These are phyloP conservation scores for Acanthornis magna DNA, from an alignment of 2,797 vertebrate species.

Conservation along the genomic window DNA sequence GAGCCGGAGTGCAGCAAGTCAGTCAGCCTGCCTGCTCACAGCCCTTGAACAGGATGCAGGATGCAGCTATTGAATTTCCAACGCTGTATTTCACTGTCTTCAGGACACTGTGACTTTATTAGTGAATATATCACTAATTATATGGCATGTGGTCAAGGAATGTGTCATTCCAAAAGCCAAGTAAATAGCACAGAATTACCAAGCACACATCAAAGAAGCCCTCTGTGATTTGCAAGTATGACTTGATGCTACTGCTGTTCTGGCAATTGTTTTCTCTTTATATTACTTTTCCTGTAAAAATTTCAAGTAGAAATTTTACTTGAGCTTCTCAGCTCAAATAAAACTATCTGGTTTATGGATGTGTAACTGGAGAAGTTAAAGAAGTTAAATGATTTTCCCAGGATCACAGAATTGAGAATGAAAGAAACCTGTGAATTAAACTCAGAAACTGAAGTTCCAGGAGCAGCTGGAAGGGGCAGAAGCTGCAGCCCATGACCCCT, in stretches of 20 bases:
- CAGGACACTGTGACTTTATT: background rate
- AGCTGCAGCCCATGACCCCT: background rate
- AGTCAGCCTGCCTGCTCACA: background rate
- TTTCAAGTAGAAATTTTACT: background rate
- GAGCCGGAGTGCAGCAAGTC: background rate
- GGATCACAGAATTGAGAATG: background rate
- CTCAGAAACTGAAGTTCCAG: background rate
- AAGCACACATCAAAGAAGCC: background rate
- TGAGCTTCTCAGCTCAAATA: slow-evolving; percentile 7
- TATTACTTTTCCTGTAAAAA: slow-evolving; percentile 11
- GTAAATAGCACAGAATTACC: background rate
- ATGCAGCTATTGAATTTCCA: background rate
- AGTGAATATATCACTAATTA: background rate
- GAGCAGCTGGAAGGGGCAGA: background rate
- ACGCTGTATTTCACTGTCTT: background rate
- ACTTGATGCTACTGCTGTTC: slow-evolving; percentile 9
- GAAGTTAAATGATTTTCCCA: slow-evolving; percentile 51
- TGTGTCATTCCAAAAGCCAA: background rate
- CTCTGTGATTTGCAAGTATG: background rate
- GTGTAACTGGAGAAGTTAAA: slow-evolving; percentile 34
- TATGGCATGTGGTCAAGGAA: background rate
- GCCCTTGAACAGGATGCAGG: background rate
- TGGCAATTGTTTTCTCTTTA: background rate
- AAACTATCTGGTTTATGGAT: slow-evolving; percentile 32
- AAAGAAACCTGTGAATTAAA: background rate